Evolutionary conservation across 2,888 invertebrate genomes (phyloP), one percentile per base, ranked within the genome.

Genomic region (Hemicrepidius hirtus): DNA sequence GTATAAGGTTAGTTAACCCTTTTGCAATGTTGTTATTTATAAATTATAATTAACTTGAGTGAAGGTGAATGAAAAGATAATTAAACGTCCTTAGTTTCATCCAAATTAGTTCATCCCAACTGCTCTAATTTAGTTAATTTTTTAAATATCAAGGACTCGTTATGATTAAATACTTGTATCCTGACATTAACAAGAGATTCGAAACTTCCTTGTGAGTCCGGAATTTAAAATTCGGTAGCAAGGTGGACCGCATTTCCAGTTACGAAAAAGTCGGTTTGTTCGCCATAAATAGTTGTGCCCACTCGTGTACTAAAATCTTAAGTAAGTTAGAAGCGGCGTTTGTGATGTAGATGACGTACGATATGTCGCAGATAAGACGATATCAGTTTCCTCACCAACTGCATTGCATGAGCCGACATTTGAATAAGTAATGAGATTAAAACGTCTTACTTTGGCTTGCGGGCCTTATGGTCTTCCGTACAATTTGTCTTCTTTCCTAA

Each of bases 261-360:
- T 55, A 55, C 35, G 49, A 59, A 68, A 67, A 44, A 24, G 59
- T 68, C 41, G 60, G 44, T 44, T 24, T 41, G 21, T 60, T 60
- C 41, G 46, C 63, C 63, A 63, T 46, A 46, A 63, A 63, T 32
- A 63, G 63, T 28, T 62, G 44, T 60, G 57, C 63, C 70, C 65
- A 69, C 73, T 69, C 60, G 72, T 62, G 55, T 41, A 53, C 28
- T 18, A 32, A 46, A 73, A 72, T 72, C 74, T 76, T 74, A 64
- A 74, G 71, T 68, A 46, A 74, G 66, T 66, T 69, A 71, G 60
- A 50, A 62, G 73, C 75, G 74, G 75, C 68, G n/a, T 70, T 72
- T 77, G 60, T 73, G 77, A 75, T 77, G 77, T 72, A 75, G 75
- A 77, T 77, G 75, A 77, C 75, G 63, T 44, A 71, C 65, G 75